Percentiles rank a stretch among this genome's conserved stretches.
These are phyloP conservation scores for Herminia tarsipennalis DNA, from an alignment of 2,888 invertebrate genomes.

Conservation along the genomic window DNA sequence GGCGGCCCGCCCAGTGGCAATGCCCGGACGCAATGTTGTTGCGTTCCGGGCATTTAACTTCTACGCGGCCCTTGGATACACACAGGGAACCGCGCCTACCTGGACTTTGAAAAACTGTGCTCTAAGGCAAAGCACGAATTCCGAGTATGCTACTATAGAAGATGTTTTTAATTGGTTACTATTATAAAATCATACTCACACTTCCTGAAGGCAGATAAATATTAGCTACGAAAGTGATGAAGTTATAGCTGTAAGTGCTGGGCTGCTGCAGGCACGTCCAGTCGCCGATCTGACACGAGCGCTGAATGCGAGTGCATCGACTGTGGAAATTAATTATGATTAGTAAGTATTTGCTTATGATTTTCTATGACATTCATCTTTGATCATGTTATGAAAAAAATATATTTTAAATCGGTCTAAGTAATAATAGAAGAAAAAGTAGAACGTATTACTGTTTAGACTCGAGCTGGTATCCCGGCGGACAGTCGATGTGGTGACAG, in stretches of 20 bases:
- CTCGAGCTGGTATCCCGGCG: slow-evolving; percentile 93
- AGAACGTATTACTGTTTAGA: slow-evolving; percentile 92
- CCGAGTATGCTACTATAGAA: neutral
- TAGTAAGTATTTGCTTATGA: too few relatives aligned
- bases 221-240: slow-evolving; percentile 95
- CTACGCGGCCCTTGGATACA: too few relatives aligned
- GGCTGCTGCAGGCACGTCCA: slow-evolving; percentile 91
- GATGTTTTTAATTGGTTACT: too few relatives aligned
- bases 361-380: too few relatives aligned
- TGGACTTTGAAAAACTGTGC: too few relatives aligned
- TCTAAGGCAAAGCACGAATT: too few relatives aligned
- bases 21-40: too few relatives aligned
- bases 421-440: neutral
- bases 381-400: too few relatives aligned
- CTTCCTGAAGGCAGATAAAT: slow-evolving; percentile 88
- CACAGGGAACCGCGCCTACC: too few relatives aligned
- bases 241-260: slow-evolving; percentile 96
- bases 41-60: too few relatives aligned
- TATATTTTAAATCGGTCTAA: too few relatives aligned
- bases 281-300: slow-evolving; percentile 90
- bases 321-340: slow-evolving; percentile 69
- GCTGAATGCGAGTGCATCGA: slow-evolving; percentile 91
- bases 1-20: too few relatives aligned
- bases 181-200: slow-evolving; percentile 55
- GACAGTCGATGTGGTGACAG: slow-evolving; percentile 95